Evolutionary conservation across 2,888 invertebrate species (phyloP).

Genomic region (Phymatocera aterrima): DNA sequence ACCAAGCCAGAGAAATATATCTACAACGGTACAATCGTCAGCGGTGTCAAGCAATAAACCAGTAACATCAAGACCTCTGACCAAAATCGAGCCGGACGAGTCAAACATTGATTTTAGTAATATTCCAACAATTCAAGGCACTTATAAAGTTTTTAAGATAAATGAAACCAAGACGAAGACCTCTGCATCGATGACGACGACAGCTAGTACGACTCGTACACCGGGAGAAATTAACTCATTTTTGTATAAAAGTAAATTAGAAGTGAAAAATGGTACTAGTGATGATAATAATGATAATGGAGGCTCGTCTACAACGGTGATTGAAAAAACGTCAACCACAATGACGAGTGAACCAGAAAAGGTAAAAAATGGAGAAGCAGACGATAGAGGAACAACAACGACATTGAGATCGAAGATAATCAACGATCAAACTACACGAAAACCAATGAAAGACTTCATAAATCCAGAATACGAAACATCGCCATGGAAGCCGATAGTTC

Average conservation of each 20-base stretch:
- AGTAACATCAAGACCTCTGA: conserved; percentile 59
- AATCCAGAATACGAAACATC: conserved; percentile 70
- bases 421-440: conserved; percentile 48
- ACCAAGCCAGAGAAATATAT: conserved; percentile 64
- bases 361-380: background rate
- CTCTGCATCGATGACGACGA: conserved; percentile 68
- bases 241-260: conserved; percentile 61
- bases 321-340: conserved; percentile 1
- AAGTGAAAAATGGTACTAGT: conserved; percentile 27
- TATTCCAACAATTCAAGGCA: conserved; percentile 71
- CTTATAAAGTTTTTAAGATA: conserved; percentile 68
- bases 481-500: conserved; percentile 71
- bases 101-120: conserved; percentile 69
- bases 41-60: conserved; percentile 56
- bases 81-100: conserved; percentile 62
- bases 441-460: conserved; percentile 62
- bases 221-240: conserved; percentile 62
- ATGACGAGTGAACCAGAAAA: background rate
- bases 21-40: conserved; percentile 61
- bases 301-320: conserved; percentile 22
- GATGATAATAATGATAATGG: no score
- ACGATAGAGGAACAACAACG: background rate
- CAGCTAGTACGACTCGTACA: conserved; percentile 63
- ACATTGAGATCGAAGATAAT: background rate
- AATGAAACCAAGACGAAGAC: conserved; percentile 57